Base-by-base conservation (phyloP, 2,113 vertebrate species). In the Eurystomus gularis region DNA sequence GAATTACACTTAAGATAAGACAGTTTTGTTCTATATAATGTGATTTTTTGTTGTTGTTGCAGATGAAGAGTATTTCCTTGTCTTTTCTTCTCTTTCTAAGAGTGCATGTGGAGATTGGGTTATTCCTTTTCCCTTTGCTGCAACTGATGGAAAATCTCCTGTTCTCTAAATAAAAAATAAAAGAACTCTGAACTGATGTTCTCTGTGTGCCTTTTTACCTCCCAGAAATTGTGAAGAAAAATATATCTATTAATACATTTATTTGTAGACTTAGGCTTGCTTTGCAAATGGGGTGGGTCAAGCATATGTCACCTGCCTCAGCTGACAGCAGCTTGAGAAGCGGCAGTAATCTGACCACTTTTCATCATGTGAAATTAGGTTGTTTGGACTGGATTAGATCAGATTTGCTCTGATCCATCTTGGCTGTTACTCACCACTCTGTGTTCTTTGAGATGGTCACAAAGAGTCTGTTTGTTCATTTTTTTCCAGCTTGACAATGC, bases 381-480 rank as follows among this genome's bases (percentile, higher is more conserved):
- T 89, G 93, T 89, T 96, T 84, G 55, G 60, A 55, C 83, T 75
- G 83, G 83, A 94, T 96, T 92, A 93, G 89, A 91, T 88, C 91
- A 89, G 94, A 83, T 93, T 79, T 91, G 26, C 70, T 87, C 69
- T 14, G 7, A 75, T 68, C 69, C 65, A 89, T 51, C 61, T 93
- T 0, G 0, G 39, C 83, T 89, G 42, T 93, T 96, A 81, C 91
- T 92, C 71, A 86, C 76, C 31, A 48, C 61, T 88, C 91, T 51
- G 46, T 68, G 57, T 55, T 83, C 79, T 94, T 86, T 86, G 91
- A 92, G 70, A 71, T n/a, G 55, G 39, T 42, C 60, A 91, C 89
- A 96, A 93, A 95, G 87, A 91, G 69, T 64, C 72, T 7, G n/a
- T 88, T 92, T 90, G 91, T 93, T 97, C 81, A 20, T 78, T 95